Evolutionary conservation across 2,113 vertebrate species (phyloP).

Genomic region (Amazona guildingii): DNA sequence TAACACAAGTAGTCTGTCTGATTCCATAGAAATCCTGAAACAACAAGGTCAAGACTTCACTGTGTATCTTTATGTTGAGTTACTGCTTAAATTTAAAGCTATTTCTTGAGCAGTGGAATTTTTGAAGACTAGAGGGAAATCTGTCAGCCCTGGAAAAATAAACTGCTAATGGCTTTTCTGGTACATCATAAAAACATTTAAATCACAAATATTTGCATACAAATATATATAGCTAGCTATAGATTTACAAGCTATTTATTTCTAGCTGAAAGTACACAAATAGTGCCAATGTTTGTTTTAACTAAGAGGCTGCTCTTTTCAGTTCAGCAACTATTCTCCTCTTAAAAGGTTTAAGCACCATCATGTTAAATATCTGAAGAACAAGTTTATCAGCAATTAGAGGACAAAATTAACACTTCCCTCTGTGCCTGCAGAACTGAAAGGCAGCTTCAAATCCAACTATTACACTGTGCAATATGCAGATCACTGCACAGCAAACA

Average conservation of each 20-base stretch:
- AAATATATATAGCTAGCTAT: background rate
- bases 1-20: background rate
- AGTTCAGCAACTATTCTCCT: background rate
- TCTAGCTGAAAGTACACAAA: background rate
- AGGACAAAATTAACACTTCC: background rate
- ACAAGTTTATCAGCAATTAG: background rate
- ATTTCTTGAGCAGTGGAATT: background rate
- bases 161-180: background rate
- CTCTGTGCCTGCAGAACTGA: background rate
- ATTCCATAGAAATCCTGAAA: background rate
- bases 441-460: background rate
- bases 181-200: background rate
- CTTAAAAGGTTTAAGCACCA: background rate
- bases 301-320: background rate
- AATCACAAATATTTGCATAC: background rate
- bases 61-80: background rate
- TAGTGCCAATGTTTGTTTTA: background rate
- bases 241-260: background rate
- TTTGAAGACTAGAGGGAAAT: background rate
- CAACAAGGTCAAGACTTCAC: background rate
- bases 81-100: background rate
- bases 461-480: background rate
- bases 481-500: background rate
- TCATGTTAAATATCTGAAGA: background rate
- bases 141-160: background rate